A percentile compares a stretch with the other conserved stretches of the same genome.
These are phyloP conservation scores for Eilema sororculum DNA, from an alignment of 2,888 invertebrate genomes.

Conservation along the genomic window DNA sequence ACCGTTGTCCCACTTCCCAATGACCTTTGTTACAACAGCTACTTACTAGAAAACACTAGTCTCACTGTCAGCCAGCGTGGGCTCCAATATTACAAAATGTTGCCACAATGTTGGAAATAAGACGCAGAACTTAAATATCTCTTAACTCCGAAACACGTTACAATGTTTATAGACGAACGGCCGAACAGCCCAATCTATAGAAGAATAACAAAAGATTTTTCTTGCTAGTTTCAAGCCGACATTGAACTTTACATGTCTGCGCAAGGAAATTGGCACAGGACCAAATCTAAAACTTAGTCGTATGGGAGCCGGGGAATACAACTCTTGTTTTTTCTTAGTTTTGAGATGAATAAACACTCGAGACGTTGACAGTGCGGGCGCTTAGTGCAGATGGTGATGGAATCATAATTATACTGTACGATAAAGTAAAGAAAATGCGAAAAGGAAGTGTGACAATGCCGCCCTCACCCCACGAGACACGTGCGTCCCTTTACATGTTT, in stretches of 20 bases:
- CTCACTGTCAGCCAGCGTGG: slow-evolving; percentile 40
- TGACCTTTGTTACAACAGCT: slow-evolving; percentile 79
- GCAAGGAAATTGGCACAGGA: slow-evolving; percentile 76
- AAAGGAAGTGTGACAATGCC: slow-evolving; percentile 54
- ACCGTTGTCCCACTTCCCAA: slow-evolving; percentile 80
- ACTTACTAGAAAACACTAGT: slow-evolving; percentile 63
- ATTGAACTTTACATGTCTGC: slow-evolving; percentile 75
- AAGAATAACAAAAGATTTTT: slow-evolving; percentile 48
- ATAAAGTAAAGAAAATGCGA: slow-evolving; percentile 50
- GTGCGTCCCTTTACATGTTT: slow-evolving; percentile 74
- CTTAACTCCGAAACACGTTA: slow-evolving; percentile 33
- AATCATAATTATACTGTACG: slow-evolving; percentile 33
- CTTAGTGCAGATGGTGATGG: slow-evolving; percentile 37
- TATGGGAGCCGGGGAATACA: slow-evolving; percentile 35
- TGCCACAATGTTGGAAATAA: slow-evolving; percentile 42
- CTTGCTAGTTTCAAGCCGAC: slow-evolving; percentile 59
- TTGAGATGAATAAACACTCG: slow-evolving; percentile 21
- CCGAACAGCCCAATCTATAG: slow-evolving; percentile 18
- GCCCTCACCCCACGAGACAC: slow-evolving; percentile 64
- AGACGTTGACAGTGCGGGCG: slow-evolving; percentile 24
- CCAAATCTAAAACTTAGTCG: slow-evolving; percentile 64
- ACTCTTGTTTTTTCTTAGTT: slow-evolving; percentile 25
- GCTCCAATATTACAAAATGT: slow-evolving; percentile 41
- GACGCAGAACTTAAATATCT: slow-evolving; percentile 23
- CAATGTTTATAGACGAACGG: slow-evolving; percentile 35